These are phyloP conservation scores for Avahi laniger DNA, from an alignment of 2,797 vertebrate species.

Conservation along the genomic window DNA sequence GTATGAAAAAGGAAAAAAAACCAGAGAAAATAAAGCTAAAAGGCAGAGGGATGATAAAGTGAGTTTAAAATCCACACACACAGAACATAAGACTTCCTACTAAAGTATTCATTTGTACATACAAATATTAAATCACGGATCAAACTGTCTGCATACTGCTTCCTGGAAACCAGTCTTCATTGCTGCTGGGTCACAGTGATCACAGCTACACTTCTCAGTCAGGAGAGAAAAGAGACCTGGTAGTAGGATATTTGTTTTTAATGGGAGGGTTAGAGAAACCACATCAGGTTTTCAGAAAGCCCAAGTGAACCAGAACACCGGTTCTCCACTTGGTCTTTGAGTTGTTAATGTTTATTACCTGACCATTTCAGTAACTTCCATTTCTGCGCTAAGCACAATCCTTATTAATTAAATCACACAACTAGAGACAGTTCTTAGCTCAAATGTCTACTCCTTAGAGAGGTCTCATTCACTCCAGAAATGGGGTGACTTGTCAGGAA, in stretches of 20 bases:
- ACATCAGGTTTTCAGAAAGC: conserved; percentile 22
- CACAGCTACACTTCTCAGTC: background rate
- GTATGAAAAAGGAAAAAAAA: background rate
- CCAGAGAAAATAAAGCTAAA: conserved; percentile 32
- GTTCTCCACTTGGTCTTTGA: background rate
- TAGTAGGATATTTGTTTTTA: conserved; percentile 16
- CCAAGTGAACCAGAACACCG: background rate
- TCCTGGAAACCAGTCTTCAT: conserved; percentile 24
- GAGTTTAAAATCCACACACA: background rate
- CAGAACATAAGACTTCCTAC: background rate
- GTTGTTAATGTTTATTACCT: background rate
- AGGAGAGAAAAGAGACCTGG: background rate
- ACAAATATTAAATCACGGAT: conserved; percentile 4
- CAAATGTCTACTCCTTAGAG: background rate
- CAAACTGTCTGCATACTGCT: background rate
- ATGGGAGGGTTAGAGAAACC: conserved; percentile 13
- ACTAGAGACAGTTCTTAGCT: background rate
- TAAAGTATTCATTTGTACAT: background rate
- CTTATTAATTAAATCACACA: conserved; percentile 15
- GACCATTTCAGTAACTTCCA: conserved; percentile 14
- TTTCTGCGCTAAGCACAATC: conserved; percentile 27
- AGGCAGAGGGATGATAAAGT: background rate
- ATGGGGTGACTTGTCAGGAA: background rate
- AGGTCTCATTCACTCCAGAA: background rate
- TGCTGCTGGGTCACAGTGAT: background rate